Conservation (phyloP, 1,140 invertebrate species). For the Drosophila kurseongensis region DNA sequence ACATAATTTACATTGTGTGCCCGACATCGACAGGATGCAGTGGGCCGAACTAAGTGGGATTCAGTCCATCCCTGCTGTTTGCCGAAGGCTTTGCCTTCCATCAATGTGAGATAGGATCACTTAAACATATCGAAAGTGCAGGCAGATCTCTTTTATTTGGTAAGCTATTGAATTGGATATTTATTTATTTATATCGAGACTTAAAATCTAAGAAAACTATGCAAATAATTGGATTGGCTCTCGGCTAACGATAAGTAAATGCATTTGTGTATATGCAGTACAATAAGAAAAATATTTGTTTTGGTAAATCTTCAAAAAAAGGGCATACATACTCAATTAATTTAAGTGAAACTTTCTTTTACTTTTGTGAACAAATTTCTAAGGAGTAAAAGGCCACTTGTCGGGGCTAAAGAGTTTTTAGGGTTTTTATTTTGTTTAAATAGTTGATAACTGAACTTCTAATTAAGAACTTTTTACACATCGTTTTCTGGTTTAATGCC, state of each 20-base stretch:
- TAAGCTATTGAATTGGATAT: neutral
- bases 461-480: too few relatives aligned
- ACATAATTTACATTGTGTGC: conserved; percentile 78
- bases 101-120: conserved; percentile 17
- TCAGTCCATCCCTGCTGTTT: conserved; percentile 20
- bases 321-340: too few relatives aligned
- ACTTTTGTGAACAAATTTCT: too few relatives aligned
- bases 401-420: too few relatives aligned
- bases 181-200: neutral
- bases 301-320: too few relatives aligned
- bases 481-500: neutral
- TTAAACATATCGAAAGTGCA: conserved; percentile 7
- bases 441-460: too few relatives aligned
- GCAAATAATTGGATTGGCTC: neutral
- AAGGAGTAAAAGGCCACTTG: too few relatives aligned
- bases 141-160: neutral
- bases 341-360: too few relatives aligned
- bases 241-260: too few relatives aligned
- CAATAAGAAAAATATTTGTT: too few relatives aligned
- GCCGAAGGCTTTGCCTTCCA: conserved; percentile 12
- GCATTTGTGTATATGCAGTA: too few relatives aligned
- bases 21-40: conserved; percentile 41
- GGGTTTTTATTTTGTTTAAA: too few relatives aligned
- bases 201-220: neutral
- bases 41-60: conserved; percentile 29